Conservation (phyloP, 1,140 invertebrate genomes). For the Batillaria attramentaria region DNA sequence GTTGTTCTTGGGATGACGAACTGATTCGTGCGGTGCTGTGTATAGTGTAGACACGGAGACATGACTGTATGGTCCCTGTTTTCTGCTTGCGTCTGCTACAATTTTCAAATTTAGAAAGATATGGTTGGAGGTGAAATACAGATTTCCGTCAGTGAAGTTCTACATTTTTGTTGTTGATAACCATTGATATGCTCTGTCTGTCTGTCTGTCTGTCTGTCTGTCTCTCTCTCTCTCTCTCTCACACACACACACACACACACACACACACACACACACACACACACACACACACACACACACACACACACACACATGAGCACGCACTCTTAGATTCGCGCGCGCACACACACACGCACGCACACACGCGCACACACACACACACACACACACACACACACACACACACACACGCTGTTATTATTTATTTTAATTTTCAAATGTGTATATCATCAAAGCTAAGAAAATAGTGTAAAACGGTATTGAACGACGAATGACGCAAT, state of each 20-base stretch:
- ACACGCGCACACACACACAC: background rate
- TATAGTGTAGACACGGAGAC: too few species aligned
- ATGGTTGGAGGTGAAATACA: too few species aligned
- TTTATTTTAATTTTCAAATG: too few species aligned
- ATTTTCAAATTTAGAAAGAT: background rate
- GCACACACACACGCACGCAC: too few species aligned
- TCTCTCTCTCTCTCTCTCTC: slow-evolving; percentile 17
- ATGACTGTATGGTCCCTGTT: too few species aligned
- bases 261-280: background rate
- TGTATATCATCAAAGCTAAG: background rate
- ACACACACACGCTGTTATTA: slow-evolving; percentile 8
- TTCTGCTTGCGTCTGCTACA: background rate
- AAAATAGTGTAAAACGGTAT: background rate
- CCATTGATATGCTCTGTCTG: too few species aligned
- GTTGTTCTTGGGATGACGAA: too few species aligned
- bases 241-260: background rate
- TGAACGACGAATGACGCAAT: background rate
- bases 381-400: slow-evolving; percentile 9
- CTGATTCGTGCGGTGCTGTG: too few species aligned
- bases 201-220: background rate
- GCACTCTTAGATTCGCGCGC: background rate
- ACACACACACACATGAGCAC: background rate
- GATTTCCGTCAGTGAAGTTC: too few species aligned
- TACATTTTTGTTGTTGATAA: too few species aligned
- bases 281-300: background rate